These are phyloP conservation scores for Adelges cooleyi DNA, from an alignment of 1,140 invertebrate species.

Conservation along the genomic window DNA sequence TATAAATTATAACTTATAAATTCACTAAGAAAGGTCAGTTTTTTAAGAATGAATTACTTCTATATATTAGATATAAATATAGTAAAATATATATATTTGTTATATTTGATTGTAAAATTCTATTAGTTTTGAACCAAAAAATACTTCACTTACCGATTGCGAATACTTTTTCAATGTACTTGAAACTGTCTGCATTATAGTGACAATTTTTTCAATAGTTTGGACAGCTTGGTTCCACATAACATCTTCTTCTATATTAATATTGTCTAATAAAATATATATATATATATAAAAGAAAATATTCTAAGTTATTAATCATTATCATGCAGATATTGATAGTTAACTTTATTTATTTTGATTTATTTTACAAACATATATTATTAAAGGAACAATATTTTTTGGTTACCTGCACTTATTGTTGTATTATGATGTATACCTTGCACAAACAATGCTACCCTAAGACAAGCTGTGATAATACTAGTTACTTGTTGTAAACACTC, in stretches of 20 bases:
- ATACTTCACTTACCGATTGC: constrained; percentile 1
- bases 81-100: too few relatives aligned
- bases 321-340: too few relatives aligned
- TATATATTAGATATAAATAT: too few relatives aligned
- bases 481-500: constrained; percentile 68
- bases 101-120: too few relatives aligned
- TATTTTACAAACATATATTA: neutral
- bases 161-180: constrained; percentile 10
- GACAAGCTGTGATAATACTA: constrained; percentile 60
- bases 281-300: neutral
- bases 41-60: too few relatives aligned
- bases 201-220: constrained; percentile 17
- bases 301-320: too few relatives aligned
- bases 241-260: constrained; percentile 18
- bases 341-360: neutral
- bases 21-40: too few relatives aligned
- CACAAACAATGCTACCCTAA: constrained; percentile 62
- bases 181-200: constrained; percentile 6
- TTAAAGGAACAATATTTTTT: neutral
- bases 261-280: neutral
- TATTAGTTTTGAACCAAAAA: too few relatives aligned
- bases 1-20: too few relatives aligned
- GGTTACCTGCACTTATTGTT: constrained; percentile 20
- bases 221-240: constrained; percentile 19
- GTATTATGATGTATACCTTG: constrained; percentile 47